Conservation (phyloP, 1,140 invertebrate species). For the Parasteatoda tepidariorum region DNA sequence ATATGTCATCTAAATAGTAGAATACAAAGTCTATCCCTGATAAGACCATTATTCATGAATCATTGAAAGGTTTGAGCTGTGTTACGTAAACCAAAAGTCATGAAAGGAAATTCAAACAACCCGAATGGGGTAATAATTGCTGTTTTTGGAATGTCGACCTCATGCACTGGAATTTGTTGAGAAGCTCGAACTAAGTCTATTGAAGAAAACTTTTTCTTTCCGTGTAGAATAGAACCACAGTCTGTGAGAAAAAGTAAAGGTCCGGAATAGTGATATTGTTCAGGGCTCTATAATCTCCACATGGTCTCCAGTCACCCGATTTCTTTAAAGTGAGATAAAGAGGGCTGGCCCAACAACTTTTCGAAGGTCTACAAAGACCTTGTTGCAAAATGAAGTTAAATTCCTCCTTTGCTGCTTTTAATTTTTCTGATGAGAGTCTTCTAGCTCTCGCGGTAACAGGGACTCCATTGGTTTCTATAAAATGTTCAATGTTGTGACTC, state of each 20-base stretch:
- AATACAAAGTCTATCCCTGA: slow-evolving; percentile 66
- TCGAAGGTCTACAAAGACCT: slow-evolving; percentile 62
- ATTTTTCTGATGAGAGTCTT: slow-evolving; percentile 41
- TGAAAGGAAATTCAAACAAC: slow-evolving; percentile 56
- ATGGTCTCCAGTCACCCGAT: slow-evolving; percentile 56
- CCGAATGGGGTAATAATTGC: slow-evolving; percentile 55
- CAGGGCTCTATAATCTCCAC: slow-evolving; percentile 49
- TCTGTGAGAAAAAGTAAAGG: slow-evolving; percentile 44
- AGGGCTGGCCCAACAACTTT: slow-evolving; percentile 62
- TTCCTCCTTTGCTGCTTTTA: slow-evolving; percentile 49
- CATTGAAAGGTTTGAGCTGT: slow-evolving; percentile 70
- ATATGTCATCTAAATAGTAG: slow-evolving; percentile 64
- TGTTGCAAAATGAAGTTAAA: slow-evolving; percentile 56
- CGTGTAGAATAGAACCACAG: slow-evolving; percentile 52
- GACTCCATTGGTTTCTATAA: slow-evolving; percentile 55
- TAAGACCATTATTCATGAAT: slow-evolving; percentile 71
- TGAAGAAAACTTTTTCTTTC: slow-evolving; percentile 46
- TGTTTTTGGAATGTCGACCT: slow-evolving; percentile 51
- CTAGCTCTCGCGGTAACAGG: slow-evolving; percentile 39
- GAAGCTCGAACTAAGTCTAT: slow-evolving; percentile 55
- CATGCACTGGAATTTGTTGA: slow-evolving; percentile 54
- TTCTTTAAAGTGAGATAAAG: slow-evolving; percentile 63
- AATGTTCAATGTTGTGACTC: slow-evolving; percentile 35
- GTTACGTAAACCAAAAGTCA: no score
- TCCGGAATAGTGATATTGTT: slow-evolving; percentile 52